Base-by-base conservation (phyloP, 2,113 vertebrate species). In the Boulengeromyrus knoepffleri region DNA sequence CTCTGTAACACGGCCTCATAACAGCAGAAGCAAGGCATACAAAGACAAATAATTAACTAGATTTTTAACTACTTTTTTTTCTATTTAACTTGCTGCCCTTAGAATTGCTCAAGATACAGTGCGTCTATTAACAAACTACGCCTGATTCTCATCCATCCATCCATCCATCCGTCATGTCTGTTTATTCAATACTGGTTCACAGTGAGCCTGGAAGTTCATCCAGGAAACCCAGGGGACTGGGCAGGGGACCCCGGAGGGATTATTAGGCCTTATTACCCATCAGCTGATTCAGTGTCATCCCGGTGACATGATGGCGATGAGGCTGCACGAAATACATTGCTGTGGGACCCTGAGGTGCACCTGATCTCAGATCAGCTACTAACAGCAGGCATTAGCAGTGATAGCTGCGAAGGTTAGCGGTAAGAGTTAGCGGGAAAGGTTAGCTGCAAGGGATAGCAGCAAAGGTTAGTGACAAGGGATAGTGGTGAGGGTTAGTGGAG, bases 61-160 rank as follows among this genome's bases (percentile, higher is more conserved):
- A 85, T 56, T 24, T 52, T 56, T 56, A 6, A 56, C 24, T 24
- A 46, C 7, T 10, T 85, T 13, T 13, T 85, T 46, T n/a, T 3
- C 45, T n/a, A 85, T 85, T 49, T 47, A 42, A 50, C 21, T 50
- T 47, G 24, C 21, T 50, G 45, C 6, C 50, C 21, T 85, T 21
- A 85, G 9, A 85, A 49, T 1, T 85, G 12, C 46, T 49, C 24
- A 85, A 49, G 46, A 85, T 12, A 47, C 84, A n/a, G 3, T 85
- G 21, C 5, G 10, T 85, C 24, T 15, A n/a, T 85, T 85, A 21
- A 62, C 10, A 85, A 95, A 90, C 90, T 93, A 92, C 94, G 96
- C 95, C 94, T 97, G 96, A 94, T 96, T 93, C 91, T 96, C 70
- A 15, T 39, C 66, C 27, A 3, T 70, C 31, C 62, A 70, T 66